Percentiles rank a stretch among this genome's conserved stretches.
phyloP scores from a whole-genome alignment of 2,888 invertebrate genomes.

The Temnothorax ravouxi region DNA sequence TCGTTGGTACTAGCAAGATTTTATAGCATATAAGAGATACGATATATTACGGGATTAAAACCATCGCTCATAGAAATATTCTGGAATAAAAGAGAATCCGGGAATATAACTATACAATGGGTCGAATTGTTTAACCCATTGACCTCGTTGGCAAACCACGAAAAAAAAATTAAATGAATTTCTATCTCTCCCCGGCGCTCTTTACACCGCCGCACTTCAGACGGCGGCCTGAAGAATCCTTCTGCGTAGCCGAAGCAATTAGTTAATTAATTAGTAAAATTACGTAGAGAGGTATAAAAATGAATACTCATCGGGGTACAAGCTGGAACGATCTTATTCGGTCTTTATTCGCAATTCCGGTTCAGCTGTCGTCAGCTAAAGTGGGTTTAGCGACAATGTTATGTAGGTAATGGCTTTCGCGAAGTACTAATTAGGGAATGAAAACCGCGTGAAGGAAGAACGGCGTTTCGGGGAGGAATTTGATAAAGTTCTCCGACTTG shows the following conservation, averaged over 20 bases:
- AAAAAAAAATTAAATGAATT: constrained; percentile 74
- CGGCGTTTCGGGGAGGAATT: too few species aligned
- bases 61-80: constrained; percentile 6
- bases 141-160: constrained; percentile 68
- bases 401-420: too few species aligned
- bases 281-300: too few species aligned
- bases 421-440: too few species aligned
- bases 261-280: constrained; percentile 76
- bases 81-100: constrained; percentile 4
- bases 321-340: too few species aligned
- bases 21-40: neutral
- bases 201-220: constrained; percentile 17
- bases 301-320: too few species aligned
- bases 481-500: too few species aligned
- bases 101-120: neutral
- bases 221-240: constrained; percentile 48
- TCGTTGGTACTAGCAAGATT: neutral
- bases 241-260: constrained; percentile 54
- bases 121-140: constrained; percentile 70
- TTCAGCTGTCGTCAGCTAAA: too few species aligned
- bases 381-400: too few species aligned
- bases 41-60: neutral
- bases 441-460: too few species aligned
- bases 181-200: constrained; percentile 57
- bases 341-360: too few species aligned